A percentile compares a stretch with the other conserved stretches of the same genome.
Conservation (phyloP, 2,888 invertebrate genomes). For the Gnatocerus cornutus region DNA sequence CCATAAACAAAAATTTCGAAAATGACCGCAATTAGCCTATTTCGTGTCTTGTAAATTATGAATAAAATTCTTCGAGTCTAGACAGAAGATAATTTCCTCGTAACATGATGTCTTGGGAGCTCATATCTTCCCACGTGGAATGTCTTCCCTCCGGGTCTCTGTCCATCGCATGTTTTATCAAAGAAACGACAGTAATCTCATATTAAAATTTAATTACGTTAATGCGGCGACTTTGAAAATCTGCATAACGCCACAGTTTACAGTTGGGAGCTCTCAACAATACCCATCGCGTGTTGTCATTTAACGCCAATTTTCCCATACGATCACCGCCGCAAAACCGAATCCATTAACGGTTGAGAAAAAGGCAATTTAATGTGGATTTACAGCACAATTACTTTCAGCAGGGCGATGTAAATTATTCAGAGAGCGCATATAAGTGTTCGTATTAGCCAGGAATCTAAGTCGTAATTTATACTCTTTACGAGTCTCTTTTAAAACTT, state of each 20-base stretch:
- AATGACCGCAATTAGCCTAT: neutral
- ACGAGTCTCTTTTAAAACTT: conserved; percentile 42
- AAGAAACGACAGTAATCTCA: conserved; percentile 35
- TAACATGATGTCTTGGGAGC: neutral
- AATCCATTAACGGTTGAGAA: conserved; percentile 20
- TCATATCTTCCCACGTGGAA: neutral
- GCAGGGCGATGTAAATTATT: conserved; percentile 38
- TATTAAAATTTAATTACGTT: conserved; percentile 34
- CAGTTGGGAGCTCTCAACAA: conserved; percentile 20
- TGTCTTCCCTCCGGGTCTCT: neutral
- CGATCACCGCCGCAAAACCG: neutral
- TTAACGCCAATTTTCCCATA: conserved; percentile 11
- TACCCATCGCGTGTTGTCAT: conserved; percentile 12
- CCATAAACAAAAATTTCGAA: conserved; percentile 2
- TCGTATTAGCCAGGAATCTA: conserved; percentile 35
- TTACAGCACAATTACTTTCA: conserved; percentile 36
- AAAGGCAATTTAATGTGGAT: conserved; percentile 33
- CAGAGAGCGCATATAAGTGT: conserved; percentile 12
- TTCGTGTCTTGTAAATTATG: neutral
- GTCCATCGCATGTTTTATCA: conserved; percentile 21
- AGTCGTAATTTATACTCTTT: conserved; percentile 37
- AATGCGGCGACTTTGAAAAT: conserved; percentile 31
- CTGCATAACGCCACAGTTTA: conserved; percentile 33
- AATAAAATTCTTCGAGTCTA: neutral
- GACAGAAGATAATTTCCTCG: neutral